Evolutionary conservation across 1,140 invertebrate species (phyloP), one percentile per base, ranked within the genome.

Genomic region (Mylabris phalerata): DNA sequence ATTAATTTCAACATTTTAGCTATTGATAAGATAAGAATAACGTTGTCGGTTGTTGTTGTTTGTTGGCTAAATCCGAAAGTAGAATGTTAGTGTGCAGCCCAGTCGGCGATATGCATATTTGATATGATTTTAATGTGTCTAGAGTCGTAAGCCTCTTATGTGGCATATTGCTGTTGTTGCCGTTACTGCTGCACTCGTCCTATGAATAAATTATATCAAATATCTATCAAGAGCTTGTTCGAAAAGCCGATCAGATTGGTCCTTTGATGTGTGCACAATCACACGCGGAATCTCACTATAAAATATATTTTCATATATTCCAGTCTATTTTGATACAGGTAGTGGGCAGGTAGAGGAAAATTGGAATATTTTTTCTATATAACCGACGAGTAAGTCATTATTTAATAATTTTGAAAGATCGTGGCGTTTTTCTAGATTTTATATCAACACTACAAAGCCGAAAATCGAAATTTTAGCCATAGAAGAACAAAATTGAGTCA

Each of bases 91-190:
- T 32, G 32, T 32, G 32, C 64, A 5, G 32, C 32, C 7, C 3
- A 70, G 65, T 50, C 66, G 54, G 58, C 69, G 64, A 73, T 74
- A 72, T 74, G 68, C 73, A 74, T 74, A 74, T 74, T 74, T 74
- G 73, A 74, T 74, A 72, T 62, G 71, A 73, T 74, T 74, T 74
- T 74, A 74, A 74, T 74, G 73, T 71, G 73, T 71, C 73, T 72
- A 65, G 71, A 71, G 63, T 63, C 62, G 66, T 74, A 74, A 74
- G 72, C 72, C 72, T 74, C 72, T 74, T 74, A 74, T 69, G 66
- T 68, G 62, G 67, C 67, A 65, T 68, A 71, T 70, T 68, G 52
- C 41, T 60, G 64, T 55, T 61, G 64, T 56, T 32, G 32, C 32
- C 7, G 32, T 32, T 5, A 7, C 7, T 59, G 64, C 62, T 71